Percentiles rank a stretch among this genome's conserved stretches.
Conservation (phyloP, 2,888 invertebrate species). For the Acleris sparsana region DNA sequence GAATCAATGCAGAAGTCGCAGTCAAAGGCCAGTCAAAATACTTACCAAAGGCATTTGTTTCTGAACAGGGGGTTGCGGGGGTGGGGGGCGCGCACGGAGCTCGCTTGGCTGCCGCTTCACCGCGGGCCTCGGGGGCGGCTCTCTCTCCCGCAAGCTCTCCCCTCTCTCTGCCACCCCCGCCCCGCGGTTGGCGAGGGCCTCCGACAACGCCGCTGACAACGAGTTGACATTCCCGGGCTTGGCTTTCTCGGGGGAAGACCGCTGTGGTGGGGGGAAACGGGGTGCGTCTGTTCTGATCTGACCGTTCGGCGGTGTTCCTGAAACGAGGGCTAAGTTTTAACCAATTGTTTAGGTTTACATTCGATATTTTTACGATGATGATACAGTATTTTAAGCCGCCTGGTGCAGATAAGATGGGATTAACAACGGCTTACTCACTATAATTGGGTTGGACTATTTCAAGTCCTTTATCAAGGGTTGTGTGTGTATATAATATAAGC, state of each 20-base stretch:
- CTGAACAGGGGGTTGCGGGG: slow-evolving; percentile 90
- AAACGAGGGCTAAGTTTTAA: background rate
- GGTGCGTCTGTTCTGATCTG: slow-evolving; percentile 70
- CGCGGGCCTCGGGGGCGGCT: slow-evolving; percentile 53
- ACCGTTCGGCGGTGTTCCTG: slow-evolving; percentile 71
- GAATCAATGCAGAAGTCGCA: no score
- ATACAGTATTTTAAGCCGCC: no score
- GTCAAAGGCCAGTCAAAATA: slow-evolving; percentile 31
- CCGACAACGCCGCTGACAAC: slow-evolving; percentile 68
- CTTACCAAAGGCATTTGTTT: slow-evolving; percentile 87
- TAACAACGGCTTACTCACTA: no score
- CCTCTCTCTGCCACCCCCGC: slow-evolving; percentile 48
- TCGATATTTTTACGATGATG: no score
- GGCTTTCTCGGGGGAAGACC: slow-evolving; percentile 64
- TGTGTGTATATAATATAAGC: no score
- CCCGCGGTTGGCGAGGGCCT: slow-evolving; percentile 62
- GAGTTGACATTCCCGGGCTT: slow-evolving; percentile 64
- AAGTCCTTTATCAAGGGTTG: no score
- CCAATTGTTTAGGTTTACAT: no score
- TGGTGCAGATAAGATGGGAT: no score
- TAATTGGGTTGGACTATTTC: no score
- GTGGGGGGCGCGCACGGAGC: slow-evolving; percentile 86
- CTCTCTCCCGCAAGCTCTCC: slow-evolving; percentile 57
- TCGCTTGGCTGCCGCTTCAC: slow-evolving; percentile 73
- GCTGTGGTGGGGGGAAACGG: slow-evolving; percentile 63